Base-by-base conservation (phyloP, 2,113 vertebrate species). In the Clarias magur region DNA sequence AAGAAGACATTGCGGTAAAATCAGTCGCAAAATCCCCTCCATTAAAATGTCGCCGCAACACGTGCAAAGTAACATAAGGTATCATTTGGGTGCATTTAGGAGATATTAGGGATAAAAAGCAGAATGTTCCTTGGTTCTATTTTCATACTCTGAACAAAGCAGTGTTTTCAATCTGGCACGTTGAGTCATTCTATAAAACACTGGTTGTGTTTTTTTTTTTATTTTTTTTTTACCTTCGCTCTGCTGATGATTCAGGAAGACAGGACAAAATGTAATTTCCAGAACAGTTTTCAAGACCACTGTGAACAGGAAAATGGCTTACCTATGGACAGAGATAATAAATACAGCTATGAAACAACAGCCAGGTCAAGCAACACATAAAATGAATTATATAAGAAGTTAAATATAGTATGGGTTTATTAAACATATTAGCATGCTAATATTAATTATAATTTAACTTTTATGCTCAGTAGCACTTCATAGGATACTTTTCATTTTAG, bases 241-340 rank as follows among this genome's bases (percentile, higher is more conserved):
- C 62, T 68, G 65, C 23, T 62, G 72, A 83, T 34, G 38, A 30
- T 78, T 53, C 12, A 57, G 72, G 79, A 79, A 83, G 80, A 62
- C 59, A 57, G 80, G 63, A 83, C 23, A 27, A 73, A 59, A 62
- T 68, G 13, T 85, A 56, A 54, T 85, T 62, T 42, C 84, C 86
- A 79, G 72, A 63, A 60, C 30, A 70, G 78, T 82, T 87, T 63
- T 90, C 83, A 87, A 80, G 67, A 81, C 60, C 84, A 76, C 79
- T 72, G 73, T 10, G 38, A 85, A 78, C 86, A 86, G 81, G 83
- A 87, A 87, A 85, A 8, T 75, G 75, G 72, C 88, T 90, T 89
- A 91, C 88, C 87, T 90, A 38, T 21, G 53, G 83, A 88, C 88
- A 89, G 78, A 86, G 73, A 83, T 73, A 75, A 87, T 0, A 82